Evolutionary conservation across 2,888 invertebrate genomes (phyloP).

Genomic region (Electrophaes corylata): DNA sequence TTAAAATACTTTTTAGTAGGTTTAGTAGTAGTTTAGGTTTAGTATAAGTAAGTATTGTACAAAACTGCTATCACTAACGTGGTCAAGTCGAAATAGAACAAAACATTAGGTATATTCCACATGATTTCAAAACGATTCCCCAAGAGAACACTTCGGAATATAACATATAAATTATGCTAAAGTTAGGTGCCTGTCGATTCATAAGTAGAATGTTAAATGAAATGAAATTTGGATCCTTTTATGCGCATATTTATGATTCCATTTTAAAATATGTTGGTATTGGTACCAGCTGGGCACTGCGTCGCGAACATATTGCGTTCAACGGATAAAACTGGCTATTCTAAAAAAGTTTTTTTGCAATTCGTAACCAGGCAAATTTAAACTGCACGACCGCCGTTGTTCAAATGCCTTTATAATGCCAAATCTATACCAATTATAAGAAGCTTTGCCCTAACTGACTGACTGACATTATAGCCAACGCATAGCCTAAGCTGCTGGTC

Average conservation of each 20-base stretch:
- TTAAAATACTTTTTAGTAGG: no score
- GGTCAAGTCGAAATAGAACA: background rate
- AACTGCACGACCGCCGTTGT: no score
- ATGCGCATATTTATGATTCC: conserved; percentile 78
- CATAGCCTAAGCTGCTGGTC: no score
- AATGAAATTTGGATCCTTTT: conserved; percentile 73
- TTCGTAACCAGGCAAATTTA: background rate
- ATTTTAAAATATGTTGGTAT: conserved; percentile 47
- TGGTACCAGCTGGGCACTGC: conserved; percentile 26
- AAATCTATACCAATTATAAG: no score
- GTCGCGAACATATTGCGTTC: conserved; percentile 59
- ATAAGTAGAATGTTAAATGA: conserved; percentile 57
- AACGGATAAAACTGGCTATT: conserved; percentile 3
- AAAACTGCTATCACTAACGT: background rate
- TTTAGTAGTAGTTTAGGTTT: no score
- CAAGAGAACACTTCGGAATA: conserved; percentile 19
- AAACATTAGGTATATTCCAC: background rate
- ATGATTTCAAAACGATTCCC: conserved; percentile 2
- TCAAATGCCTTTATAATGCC: no score
- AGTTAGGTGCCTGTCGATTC: conserved; percentile 46
- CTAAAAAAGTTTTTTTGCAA: background rate
- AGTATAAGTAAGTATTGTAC: no score
- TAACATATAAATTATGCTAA: conserved; percentile 51
- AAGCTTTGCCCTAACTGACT: no score
- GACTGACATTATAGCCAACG: no score